phyloP scores from a whole-genome alignment of 2,888 invertebrate species.

The Diaprepes abbreviatus region DNA sequence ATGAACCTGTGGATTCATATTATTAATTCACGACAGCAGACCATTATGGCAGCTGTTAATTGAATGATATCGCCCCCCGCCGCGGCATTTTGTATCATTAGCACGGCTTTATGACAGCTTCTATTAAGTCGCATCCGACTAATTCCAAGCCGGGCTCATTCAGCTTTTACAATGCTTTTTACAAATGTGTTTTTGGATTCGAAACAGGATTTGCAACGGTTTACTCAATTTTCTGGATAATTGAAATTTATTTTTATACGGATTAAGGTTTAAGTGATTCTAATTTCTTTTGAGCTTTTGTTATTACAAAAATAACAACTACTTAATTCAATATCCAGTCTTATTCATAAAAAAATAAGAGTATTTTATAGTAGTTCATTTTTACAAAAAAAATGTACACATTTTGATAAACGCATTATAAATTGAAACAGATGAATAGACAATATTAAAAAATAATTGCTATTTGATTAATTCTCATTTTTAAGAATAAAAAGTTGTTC shows the following conservation, averaged over 20 bases:
- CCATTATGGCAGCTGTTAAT: constrained; percentile 61
- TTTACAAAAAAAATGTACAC: too few relatives aligned
- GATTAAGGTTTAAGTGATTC: neutral
- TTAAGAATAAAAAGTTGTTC: too few relatives aligned
- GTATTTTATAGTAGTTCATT: too few relatives aligned
- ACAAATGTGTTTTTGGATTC: constrained; percentile 36
- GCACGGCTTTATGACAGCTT: constrained; percentile 57
- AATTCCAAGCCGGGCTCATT: constrained; percentile 45
- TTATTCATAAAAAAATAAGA: too few relatives aligned
- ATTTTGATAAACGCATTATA: too few relatives aligned
- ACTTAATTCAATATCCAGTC: too few relatives aligned
- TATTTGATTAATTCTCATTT: too few relatives aligned
- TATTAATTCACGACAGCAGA: constrained; percentile 53
- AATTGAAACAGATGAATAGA: too few relatives aligned
- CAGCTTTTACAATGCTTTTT: constrained; percentile 47
- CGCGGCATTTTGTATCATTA: constrained; percentile 58
- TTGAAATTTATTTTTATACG: constrained; percentile 12
- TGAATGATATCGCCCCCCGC: constrained; percentile 60
- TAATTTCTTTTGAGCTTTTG: too few relatives aligned
- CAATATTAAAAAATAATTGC: too few relatives aligned
- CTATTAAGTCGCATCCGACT: constrained; percentile 55
- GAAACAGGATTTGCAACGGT: constrained; percentile 21
- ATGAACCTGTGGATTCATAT: constrained; percentile 48
- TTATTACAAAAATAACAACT: too few relatives aligned
- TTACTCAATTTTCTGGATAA: constrained; percentile 34